These are phyloP conservation scores for Mycteria americana DNA, from an alignment of 2,797 vertebrate species.

Conservation along the genomic window DNA sequence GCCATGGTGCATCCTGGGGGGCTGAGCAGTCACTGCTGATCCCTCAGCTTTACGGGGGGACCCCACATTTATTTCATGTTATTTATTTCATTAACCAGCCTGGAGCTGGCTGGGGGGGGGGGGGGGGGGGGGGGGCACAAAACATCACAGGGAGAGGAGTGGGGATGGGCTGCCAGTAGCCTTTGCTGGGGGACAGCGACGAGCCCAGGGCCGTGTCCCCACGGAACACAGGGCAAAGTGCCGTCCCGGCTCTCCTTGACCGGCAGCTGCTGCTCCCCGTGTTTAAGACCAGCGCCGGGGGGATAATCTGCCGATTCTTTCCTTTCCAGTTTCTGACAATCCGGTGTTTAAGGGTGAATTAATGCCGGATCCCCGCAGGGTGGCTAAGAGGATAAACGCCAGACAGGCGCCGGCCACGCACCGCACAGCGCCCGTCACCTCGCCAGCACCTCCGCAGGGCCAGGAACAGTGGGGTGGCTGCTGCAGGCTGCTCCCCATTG, in stretches of 20 bases:
- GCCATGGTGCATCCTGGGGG: rapidly evolving
- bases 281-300: not conserved
- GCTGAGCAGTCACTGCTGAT: not conserved
- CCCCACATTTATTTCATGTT: not conserved
- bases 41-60: not conserved
- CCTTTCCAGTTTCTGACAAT: constrained; percentile 1
- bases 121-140: not conserved
- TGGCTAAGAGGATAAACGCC: constrained; percentile 56
- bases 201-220: not conserved
- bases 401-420: not conserved
- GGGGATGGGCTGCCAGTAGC: not conserved
- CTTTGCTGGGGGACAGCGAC: not conserved
- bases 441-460: rapidly evolving
- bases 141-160: rapidly evolving
- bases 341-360: constrained; percentile 69
- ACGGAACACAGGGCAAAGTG: rapidly evolving
- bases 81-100: not conserved
- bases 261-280: not conserved
- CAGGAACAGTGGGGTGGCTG: rapidly evolving
- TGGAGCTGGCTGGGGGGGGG: not conserved
- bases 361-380: constrained; percentile 16
- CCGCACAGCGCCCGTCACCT: rapidly evolving
- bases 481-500: rapidly evolving
- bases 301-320: constrained; percentile 42
- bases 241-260: not conserved